Evolutionary conservation across 2,888 invertebrate species (phyloP), one percentile per base, ranked within the genome.

Genomic region (Ptilodon capucinus): DNA sequence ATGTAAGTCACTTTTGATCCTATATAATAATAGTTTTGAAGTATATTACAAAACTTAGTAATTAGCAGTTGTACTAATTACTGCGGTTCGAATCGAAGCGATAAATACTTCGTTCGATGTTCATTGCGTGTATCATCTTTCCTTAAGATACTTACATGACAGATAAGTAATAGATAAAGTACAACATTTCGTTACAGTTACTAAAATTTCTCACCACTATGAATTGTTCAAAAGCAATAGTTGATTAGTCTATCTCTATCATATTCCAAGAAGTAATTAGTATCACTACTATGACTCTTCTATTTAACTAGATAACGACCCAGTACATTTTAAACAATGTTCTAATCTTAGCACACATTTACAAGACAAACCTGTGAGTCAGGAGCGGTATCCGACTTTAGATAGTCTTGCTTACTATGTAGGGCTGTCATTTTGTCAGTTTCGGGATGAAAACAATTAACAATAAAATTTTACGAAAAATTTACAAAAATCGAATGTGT

Each of bases 291-390:
- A 23, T 23, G 34, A 21, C 21, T 14, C 6, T 32, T 13, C 19
- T 9, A 35, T 46, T 13, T 21, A 39, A 14, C 21, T 30, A 4
- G 45, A 40, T 54, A 59, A 66, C 53, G 55, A 51, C 44, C 19
- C 40, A 41, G 39, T 47, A 23, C 40, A 42, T 57, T 60, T 60
- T 38, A 51, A 54, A 25, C 34, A 39, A 52, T 54, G 46, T 45
- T 51, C 44, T 64, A 66, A 68, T 68, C 62, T 60, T 46, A 44
- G 32, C 34, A 52, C 44, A 48, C 47, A 44, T 47, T 47, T 34
- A 59, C 41, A 42, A 14, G 35, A 44, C 49, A 35, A 43, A 57
- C 47, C 46, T 47, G 46, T 74, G 68, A 68, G 55, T 72, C 70
- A 71, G 48, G 32, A 48, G 50, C 32, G 16, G 19, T 23, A 50